Percentiles rank a stretch among this genome's conserved stretches.
Evolutionary conservation across 35 echinoderm and acorn worm species (phyloP).

Genomic region (Lytechinus pictus): DNA sequence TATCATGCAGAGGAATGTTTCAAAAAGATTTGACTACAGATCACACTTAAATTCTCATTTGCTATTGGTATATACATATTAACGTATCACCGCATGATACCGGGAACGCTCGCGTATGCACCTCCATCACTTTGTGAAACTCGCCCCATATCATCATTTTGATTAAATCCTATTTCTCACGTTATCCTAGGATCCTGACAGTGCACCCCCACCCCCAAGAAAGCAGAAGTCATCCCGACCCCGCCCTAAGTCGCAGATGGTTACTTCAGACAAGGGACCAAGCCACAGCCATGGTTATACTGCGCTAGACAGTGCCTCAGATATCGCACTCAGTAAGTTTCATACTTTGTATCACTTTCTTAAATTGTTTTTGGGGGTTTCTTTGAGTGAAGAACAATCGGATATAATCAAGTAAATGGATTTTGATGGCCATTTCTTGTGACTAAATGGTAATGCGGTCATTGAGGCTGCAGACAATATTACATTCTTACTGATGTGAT

Average conservation of each 20-base stretch:
- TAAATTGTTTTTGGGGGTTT: not conserved
- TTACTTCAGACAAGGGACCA: constrained; percentile 46
- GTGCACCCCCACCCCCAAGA: not conserved
- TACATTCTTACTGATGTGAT: too few species aligned
- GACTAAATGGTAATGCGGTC: too few species aligned
- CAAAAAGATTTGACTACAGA: too few species aligned
- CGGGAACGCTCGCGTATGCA: too few species aligned
- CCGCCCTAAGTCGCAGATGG: constrained; percentile 56
- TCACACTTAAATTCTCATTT: too few species aligned
- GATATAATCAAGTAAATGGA: not conserved
- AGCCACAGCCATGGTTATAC: constrained; percentile 39
- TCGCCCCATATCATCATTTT: not conserved
- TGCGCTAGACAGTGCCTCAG: constrained; percentile 24
- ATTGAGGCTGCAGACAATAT: too few species aligned
- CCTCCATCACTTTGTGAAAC: not conserved
- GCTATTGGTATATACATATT: too few species aligned
- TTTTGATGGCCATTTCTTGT: not conserved
- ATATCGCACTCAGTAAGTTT: constrained; percentile 54
- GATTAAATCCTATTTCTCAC: not conserved
- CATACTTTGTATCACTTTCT: not conserved
- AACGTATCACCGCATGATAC: too few species aligned
- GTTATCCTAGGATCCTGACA: constrained; percentile 23
- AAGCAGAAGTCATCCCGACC: constrained; percentile 50
- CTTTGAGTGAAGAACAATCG: not conserved
- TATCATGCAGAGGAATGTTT: too few species aligned